phyloP scores from a whole-genome alignment of 2,888 invertebrate species.

The Eumacrocentrus americanus region DNA sequence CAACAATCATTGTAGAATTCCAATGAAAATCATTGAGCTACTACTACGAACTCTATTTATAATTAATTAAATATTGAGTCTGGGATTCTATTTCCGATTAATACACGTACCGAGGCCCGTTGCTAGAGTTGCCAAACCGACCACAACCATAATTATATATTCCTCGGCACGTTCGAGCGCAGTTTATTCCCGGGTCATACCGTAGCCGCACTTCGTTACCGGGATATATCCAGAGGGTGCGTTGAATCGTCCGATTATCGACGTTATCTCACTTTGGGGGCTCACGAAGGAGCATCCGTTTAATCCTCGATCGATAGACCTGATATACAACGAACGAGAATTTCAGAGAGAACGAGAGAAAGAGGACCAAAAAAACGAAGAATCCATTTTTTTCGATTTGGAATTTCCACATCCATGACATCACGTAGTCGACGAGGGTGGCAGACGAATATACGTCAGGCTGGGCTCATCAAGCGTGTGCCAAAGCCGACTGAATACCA shows the following conservation, averaged over 20 bases:
- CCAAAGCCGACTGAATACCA: conserved; percentile 49
- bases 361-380: not conserved
- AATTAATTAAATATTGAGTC: conserved; percentile 1
- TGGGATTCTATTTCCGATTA: not conserved
- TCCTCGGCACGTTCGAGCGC: conserved; percentile 29
- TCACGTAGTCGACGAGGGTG: conserved; percentile 37
- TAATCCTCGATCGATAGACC: conserved; percentile 9
- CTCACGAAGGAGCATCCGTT: conserved; percentile 1
- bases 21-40: not conserved
- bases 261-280: conserved; percentile 25
- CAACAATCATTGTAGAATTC: not conserved
- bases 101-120: not conserved
- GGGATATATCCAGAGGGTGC: conserved; percentile 29
- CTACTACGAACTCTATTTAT: not conserved
- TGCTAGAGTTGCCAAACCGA: not conserved
- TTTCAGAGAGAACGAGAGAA: not conserved
- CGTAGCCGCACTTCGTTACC: conserved; percentile 19
- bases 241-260: conserved; percentile 35
- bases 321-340: no score
- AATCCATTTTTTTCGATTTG: conserved; percentile 24
- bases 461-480: conserved; percentile 47
- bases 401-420: conserved; percentile 33
- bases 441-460: conserved; percentile 44
- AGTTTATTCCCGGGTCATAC: conserved; percentile 30
- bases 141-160: conserved; percentile 34